Conservation (phyloP, 92 coral and sea anemone species). For the Anthopleura xanthogrammica region DNA sequence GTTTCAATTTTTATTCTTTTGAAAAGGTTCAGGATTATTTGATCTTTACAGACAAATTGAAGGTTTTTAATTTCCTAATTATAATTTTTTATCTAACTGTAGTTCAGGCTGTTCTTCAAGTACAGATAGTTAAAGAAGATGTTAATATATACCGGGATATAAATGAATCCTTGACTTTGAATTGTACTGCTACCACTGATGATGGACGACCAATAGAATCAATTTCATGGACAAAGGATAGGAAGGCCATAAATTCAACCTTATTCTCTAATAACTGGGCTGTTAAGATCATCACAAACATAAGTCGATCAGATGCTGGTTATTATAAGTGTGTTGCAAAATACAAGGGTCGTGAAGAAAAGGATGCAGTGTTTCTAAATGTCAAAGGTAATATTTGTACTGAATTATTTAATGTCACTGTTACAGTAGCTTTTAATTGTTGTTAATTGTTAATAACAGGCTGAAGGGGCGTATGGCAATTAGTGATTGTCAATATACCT, state of each 20-base stretch:
- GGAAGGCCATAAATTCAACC: background rate
- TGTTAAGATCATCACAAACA: background rate
- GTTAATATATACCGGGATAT: background rate
- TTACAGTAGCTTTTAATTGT: too few relatives aligned
- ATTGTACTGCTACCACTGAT: background rate
- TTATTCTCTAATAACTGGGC: constrained; percentile 5
- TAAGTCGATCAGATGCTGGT: constrained; percentile 3
- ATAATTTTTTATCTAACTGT: background rate
- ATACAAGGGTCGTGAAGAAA: background rate
- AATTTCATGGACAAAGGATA: background rate
- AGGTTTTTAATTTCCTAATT: background rate
- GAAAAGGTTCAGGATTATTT: too few relatives aligned
- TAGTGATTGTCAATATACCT: too few relatives aligned
- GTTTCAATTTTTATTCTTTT: too few relatives aligned
- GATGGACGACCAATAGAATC: background rate
- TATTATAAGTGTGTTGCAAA: constrained; percentile 15
- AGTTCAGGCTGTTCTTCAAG: background rate
- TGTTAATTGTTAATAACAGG: too few relatives aligned
- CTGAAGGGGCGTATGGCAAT: too few relatives aligned
- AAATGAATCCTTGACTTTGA: background rate
- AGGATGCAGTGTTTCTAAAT: background rate
- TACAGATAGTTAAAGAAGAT: background rate
- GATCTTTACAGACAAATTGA: too few relatives aligned
- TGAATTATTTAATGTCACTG: too few relatives aligned
- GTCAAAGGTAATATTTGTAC: background rate